These are phyloP conservation scores for Coregonus ussuriensis DNA, from an alignment of 2,797 vertebrate genomes.

Conservation along the genomic window DNA sequence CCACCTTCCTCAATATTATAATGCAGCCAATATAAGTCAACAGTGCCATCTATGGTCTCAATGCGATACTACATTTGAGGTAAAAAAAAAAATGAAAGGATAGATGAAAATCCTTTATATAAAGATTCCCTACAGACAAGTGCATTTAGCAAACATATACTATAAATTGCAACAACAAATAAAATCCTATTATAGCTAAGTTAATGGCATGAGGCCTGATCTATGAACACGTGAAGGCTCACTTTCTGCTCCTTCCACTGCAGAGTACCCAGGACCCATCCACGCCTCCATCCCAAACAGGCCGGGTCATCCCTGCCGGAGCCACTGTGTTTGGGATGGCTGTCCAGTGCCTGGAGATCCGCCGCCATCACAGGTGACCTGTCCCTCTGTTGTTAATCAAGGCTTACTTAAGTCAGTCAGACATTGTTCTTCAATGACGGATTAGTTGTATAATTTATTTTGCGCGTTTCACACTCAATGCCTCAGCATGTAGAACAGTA, in stretches of 20 bases:
- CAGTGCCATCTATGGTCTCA: background rate
- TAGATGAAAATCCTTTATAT: too few relatives aligned
- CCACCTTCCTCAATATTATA: background rate
- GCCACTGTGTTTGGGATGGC: conserved; percentile 91
- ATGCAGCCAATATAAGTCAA: background rate
- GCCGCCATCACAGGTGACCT: conserved; percentile 89
- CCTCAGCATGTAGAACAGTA: too few relatives aligned
- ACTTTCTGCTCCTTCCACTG: conserved; percentile 12
- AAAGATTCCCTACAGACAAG: too few relatives aligned
- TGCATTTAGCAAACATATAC: too few relatives aligned
- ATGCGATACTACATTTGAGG: background rate
- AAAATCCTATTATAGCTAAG: too few relatives aligned
- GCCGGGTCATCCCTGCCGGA: conserved; percentile 90
- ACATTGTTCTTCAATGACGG: background rate
- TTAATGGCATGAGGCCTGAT: background rate
- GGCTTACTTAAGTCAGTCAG: background rate
- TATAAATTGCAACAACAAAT: too few relatives aligned
- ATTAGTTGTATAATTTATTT: too few relatives aligned
- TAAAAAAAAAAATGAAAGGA: too few relatives aligned
- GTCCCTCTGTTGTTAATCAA: background rate
- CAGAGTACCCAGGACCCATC: conserved; percentile 59
- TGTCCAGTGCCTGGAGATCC: conserved; percentile 89
- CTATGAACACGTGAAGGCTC: background rate
- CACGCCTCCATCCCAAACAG: conserved; percentile 70
- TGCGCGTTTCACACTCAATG: too few relatives aligned